phyloP scores from a whole-genome alignment of 2,113 vertebrate genomes.

The Elgaria multicarinata region DNA sequence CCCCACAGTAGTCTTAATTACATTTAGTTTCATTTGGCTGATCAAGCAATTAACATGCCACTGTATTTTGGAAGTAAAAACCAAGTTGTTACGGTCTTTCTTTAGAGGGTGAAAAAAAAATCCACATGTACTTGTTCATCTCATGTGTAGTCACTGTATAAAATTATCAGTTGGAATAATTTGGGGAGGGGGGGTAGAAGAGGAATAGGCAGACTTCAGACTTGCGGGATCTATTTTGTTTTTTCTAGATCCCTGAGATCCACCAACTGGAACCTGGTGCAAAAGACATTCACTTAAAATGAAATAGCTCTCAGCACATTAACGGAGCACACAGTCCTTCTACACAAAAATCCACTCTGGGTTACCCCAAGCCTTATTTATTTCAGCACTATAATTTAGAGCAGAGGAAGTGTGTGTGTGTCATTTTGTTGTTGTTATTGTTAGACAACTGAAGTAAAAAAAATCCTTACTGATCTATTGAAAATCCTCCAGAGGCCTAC shows the following conservation, averaged over 20 bases:
- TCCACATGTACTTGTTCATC: constrained; percentile 75
- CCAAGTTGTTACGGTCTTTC: constrained; percentile 79
- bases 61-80: constrained; percentile 86
- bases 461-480: neutral
- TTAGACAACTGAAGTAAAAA: neutral
- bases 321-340: neutral
- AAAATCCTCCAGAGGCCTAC: neutral
- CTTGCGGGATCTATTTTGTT: neutral
- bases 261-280: neutral
- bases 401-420: neutral
- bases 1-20: constrained; percentile 98
- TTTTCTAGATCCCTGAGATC: neutral
- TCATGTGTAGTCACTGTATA: constrained; percentile 67
- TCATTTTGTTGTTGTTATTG: neutral
- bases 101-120: constrained; percentile 61
- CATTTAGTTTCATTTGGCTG: constrained; percentile 96
- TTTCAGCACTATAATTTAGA: neutral
- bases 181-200: constrained; percentile 59
- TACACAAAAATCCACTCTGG: neutral
- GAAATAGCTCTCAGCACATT: neutral
- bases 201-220: neutral
- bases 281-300: neutral
- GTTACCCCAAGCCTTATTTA: neutral
- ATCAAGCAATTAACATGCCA: constrained; percentile 90
- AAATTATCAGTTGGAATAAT: constrained; percentile 70